phyloP scores from a whole-genome alignment of 37 sponge, comb jelly and placozoan species.

The Spongilla lacustris region DNA sequence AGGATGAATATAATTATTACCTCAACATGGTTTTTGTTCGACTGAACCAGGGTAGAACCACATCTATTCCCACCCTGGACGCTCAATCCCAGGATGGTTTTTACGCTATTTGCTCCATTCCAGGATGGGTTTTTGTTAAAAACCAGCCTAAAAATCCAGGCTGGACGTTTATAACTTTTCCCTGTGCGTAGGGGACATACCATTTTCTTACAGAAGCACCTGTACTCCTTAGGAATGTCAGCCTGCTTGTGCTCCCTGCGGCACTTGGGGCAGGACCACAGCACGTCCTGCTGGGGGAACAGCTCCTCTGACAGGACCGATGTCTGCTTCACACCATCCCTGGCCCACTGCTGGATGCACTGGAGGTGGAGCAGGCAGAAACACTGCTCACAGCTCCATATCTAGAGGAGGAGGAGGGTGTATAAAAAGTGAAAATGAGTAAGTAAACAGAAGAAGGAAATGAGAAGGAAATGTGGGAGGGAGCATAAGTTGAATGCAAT shows the following conservation, averaged over 20 bases:
- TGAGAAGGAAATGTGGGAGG: background rate
- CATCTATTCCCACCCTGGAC: too few species aligned
- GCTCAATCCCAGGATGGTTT: too few species aligned
- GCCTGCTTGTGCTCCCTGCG: constrained; percentile 62
- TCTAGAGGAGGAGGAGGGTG: constrained; percentile 19
- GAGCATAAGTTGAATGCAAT: background rate
- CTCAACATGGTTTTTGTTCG: too few species aligned
- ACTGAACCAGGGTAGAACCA: too few species aligned
- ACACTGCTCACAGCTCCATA: constrained; percentile 88
- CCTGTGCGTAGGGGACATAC: constrained; percentile 56
- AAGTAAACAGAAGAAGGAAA: background rate
- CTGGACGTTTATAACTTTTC: too few species aligned
- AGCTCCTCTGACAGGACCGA: constrained; percentile 57
- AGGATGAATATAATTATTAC: too few species aligned
- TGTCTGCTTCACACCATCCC: constrained; percentile 60
- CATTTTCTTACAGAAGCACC: constrained; percentile 87
- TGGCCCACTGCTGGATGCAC: constrained; percentile 96
- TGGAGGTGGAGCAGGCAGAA: constrained; percentile 87
- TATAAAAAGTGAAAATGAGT: background rate
- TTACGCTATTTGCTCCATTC: too few species aligned
- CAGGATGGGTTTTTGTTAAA: too few species aligned
- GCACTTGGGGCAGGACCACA: constrained; percentile 82
- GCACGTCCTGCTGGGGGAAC: constrained; percentile 55
- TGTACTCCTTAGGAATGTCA: constrained; percentile 64
- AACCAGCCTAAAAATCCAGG: too few species aligned